phyloP scores from a whole-genome alignment of 2,113 vertebrate species.

The Drymodes brunneopygia region DNA sequence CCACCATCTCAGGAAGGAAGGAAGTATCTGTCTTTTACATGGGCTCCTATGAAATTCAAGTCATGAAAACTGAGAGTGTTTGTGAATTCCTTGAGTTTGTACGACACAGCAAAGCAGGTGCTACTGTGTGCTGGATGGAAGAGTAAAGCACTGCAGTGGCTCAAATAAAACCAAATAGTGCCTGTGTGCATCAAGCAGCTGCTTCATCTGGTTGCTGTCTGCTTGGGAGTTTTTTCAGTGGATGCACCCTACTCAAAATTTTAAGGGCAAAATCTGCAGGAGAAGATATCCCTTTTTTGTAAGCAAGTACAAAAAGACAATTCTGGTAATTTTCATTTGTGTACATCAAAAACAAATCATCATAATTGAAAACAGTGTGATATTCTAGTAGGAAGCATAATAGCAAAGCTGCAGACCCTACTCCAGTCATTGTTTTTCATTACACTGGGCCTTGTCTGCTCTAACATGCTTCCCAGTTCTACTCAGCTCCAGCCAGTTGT shows the following conservation, averaged over 20 bases:
- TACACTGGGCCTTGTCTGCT: neutral
- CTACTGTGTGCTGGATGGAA: neutral
- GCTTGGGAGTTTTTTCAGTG: neutral
- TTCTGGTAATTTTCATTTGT: neutral
- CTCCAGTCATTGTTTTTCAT: neutral
- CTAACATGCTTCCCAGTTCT: neutral
- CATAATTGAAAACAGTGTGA: neutral
- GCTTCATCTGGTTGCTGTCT: neutral
- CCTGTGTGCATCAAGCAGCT: neutral
- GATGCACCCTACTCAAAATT: neutral
- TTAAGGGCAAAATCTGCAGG: neutral
- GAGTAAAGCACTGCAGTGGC: neutral
- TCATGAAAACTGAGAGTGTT: neutral
- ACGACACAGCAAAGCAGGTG: rapidly evolving
- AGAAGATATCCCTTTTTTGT: neutral
- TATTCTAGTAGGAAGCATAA: neutral
- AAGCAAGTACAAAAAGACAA: neutral
- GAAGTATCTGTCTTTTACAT: rapidly evolving
- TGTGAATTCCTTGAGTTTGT: too few species aligned
- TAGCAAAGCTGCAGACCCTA: neutral
- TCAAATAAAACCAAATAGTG: neutral
- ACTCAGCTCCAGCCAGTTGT: neutral
- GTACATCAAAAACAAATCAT: neutral
- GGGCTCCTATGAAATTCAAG: neutral
- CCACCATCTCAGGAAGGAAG: neutral